These are phyloP conservation scores for Palythoa heliodiscus DNA, from an alignment of 92 coral and sea anemone species.

Conservation along the genomic window DNA sequence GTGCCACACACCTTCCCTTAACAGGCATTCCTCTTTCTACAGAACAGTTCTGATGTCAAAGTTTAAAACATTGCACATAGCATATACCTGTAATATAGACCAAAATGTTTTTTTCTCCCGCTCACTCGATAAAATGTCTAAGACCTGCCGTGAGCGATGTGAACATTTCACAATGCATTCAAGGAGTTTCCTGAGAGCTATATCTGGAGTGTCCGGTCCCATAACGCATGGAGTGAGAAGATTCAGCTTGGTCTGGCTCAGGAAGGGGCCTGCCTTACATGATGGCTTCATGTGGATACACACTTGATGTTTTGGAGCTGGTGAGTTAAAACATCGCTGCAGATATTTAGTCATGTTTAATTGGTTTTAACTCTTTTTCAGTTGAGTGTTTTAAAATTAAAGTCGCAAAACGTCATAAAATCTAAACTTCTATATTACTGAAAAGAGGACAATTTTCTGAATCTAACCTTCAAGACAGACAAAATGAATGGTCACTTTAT, in stretches of 20 bases:
- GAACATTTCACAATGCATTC: slow-evolving; percentile 73
- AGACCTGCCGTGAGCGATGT: slow-evolving; percentile 53
- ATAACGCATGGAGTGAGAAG: slow-evolving; percentile 42
- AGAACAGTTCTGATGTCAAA: neutral
- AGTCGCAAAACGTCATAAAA: too few relatives aligned
- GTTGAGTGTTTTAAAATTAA: too few relatives aligned
- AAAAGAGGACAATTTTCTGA: too few relatives aligned
- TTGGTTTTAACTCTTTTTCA: too few relatives aligned
- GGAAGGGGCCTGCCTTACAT: slow-evolving; percentile 72
- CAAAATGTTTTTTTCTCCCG: slow-evolving; percentile 72
- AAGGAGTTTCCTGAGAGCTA: slow-evolving; percentile 63
- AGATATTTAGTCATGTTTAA: neutral
- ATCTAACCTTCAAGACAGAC: too few relatives aligned
- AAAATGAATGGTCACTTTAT: neutral
- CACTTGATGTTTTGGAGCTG: slow-evolving; percentile 26
- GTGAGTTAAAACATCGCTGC: neutral
- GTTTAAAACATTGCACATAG: neutral
- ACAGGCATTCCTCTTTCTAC: neutral
- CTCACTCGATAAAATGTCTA: slow-evolving; percentile 66
- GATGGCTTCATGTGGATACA: slow-evolving; percentile 63
- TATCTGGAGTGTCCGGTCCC: slow-evolving; percentile 68
- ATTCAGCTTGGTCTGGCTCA: slow-evolving; percentile 50
- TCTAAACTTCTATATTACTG: too few relatives aligned
- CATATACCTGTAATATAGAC: slow-evolving; percentile 67
- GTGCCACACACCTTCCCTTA: neutral